Conservation (phyloP, 2,888 invertebrate genomes). For the Pseudococcus jackbeardsleyi region DNA sequence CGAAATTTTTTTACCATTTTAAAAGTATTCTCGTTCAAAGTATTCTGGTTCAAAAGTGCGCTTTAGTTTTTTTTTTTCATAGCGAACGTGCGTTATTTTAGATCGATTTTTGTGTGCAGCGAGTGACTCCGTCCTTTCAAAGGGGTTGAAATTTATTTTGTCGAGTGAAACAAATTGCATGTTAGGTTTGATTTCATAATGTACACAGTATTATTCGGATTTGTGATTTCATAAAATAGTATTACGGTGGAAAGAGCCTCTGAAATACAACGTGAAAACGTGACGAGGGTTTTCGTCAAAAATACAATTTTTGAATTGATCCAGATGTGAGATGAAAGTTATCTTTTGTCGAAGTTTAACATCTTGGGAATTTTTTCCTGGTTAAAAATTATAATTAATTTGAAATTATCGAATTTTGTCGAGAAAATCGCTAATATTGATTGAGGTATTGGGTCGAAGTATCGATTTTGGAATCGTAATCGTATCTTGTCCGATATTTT, state of each 20-base stretch:
- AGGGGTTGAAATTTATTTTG: not conserved
- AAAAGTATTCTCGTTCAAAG: constrained; percentile 18
- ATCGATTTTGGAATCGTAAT: not conserved
- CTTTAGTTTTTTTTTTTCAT: not conserved
- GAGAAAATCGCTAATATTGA: not conserved
- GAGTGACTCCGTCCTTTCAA: constrained; percentile 7
- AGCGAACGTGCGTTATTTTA: not conserved
- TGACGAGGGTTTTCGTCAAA: not conserved
- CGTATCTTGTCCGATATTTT: not conserved
- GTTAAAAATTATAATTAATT: not conserved
- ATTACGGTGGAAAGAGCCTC: not conserved
- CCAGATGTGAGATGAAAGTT: not conserved
- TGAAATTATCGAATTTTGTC: not conserved
- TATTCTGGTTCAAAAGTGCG: constrained; percentile 6
- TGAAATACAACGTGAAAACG: not conserved
- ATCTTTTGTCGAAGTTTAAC: not conserved
- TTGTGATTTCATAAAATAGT: constrained; percentile 7
- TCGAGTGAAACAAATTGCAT: not conserved
- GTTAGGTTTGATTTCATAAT: not conserved
- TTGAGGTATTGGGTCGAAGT: not conserved
- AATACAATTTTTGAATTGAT: not conserved
- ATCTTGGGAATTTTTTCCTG: not conserved
- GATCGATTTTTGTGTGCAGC: not conserved
- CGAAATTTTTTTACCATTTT: not conserved
- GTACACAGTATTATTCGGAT: constrained; percentile 4